Percentiles rank a stretch among this genome's conserved stretches.
Conservation (phyloP, 1,140 invertebrate genomes). For the Drosophila nigromelanica region DNA sequence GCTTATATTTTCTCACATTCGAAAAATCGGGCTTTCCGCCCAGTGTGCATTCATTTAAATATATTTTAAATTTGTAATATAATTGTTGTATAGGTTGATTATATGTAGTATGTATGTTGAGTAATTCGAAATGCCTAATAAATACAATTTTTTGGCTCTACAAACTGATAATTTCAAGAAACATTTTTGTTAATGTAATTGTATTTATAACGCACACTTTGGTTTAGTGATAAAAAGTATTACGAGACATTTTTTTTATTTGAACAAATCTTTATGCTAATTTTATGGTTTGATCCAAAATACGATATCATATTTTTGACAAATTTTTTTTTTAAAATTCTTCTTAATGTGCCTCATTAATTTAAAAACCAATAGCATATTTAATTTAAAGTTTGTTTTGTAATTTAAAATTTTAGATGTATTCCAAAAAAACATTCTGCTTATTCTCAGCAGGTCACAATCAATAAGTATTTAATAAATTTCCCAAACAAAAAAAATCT, state of each 20-base stretch:
- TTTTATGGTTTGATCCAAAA: conserved; percentile 14
- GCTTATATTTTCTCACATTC: conserved; percentile 45
- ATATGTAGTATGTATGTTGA: conserved; percentile 14
- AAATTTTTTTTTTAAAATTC: conserved; percentile 54
- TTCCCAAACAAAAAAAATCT: conserved; percentile 10
- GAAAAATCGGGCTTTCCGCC: no score
- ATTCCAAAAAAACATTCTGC: conserved; percentile 32
- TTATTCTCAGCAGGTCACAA: conserved; percentile 7
- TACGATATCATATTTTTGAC: conserved; percentile 21
- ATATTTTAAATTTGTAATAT: conserved; percentile 66
- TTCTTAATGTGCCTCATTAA: conserved; percentile 78
- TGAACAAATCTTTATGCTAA: conserved; percentile 18
- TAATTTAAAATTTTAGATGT: conserved; percentile 1
- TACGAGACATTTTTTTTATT: conserved; percentile 50
- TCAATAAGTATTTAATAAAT: conserved; percentile 12
- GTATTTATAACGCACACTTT: conserved; percentile 47
- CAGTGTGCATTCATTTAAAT: conserved; percentile 50
- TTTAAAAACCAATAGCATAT: conserved; percentile 36
- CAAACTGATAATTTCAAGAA: conserved; percentile 37
- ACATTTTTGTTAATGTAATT: conserved; percentile 47
- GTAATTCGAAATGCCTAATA: conserved; percentile 20
- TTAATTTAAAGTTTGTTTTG: conserved; percentile 15
- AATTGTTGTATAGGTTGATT: conserved; percentile 42
- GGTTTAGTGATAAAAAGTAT: conserved; percentile 69
- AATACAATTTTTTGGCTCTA: conserved; percentile 20